Evolutionary conservation across 2,113 vertebrate genomes (phyloP).

Genomic region (Nipponia nippon): DNA sequence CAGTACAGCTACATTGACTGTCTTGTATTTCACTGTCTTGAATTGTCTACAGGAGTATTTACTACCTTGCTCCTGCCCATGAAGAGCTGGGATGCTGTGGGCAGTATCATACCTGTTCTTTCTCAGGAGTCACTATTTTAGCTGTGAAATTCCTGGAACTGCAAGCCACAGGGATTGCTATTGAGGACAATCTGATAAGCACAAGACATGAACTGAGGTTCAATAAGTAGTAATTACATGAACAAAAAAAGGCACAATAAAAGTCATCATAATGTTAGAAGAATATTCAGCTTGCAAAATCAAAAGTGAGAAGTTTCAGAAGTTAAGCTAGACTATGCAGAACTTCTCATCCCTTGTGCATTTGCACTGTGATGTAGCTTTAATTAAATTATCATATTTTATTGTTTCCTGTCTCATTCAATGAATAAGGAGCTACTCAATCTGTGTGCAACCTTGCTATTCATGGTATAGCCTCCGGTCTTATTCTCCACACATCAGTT

Average conservation of each 20-base stretch:
- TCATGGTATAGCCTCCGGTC: neutral
- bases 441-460: neutral
- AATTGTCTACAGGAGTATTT: neutral
- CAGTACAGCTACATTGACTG: neutral
- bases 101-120: neutral
- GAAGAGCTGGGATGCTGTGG: neutral
- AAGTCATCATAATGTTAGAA: neutral
- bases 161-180: neutral
- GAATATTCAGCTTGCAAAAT: neutral
- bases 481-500: neutral
- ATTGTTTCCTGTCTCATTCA: conserved; percentile 13
- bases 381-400: conserved; percentile 28
- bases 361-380: neutral
- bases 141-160: neutral
- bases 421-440: neutral
- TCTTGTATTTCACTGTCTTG: neutral
- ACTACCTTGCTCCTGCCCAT: neutral
- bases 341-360: neutral
- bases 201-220: neutral
- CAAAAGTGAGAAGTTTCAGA: neutral
- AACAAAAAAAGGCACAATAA: neutral
- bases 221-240: neutral
- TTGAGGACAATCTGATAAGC: neutral
- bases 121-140: neutral
- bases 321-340: neutral